Evolutionary conservation across 2,113 vertebrate species (phyloP), one percentile per base, ranked within the genome.

Genomic region (Urocolius indicus): DNA sequence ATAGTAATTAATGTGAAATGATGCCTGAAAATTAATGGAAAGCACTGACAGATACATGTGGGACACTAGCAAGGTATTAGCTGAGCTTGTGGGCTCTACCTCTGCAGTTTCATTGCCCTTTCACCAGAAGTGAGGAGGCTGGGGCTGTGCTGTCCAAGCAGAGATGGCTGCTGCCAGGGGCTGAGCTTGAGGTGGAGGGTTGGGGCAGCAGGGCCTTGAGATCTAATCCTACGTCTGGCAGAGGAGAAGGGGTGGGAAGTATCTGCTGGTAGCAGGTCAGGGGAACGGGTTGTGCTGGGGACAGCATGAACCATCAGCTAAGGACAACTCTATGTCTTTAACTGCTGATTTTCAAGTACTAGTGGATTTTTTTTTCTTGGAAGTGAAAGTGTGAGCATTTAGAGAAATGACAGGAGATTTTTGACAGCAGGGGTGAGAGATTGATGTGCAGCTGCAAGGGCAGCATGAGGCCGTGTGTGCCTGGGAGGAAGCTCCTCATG

Each of bases 21-120:
- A 36, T 73, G 62, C 27, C 69, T 87, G 36, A 65, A 58, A 75
- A 69, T 36, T 19, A 57, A 46, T 20, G 23, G 32, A 43, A 81
- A 78, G 27, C 29, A 13, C 6, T 12, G 23, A 27, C 9, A 78
- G 54, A 7, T 76, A 11, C 20, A 5, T 3, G 5, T 16, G 38
- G 66, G 23, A 29, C 43, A 29, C 8, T 21, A 51, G 24, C 13
- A 57, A 27, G 30, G 61, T 14, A 1, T 4, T 36, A 16, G 59
- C 0, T 0, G 26, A 13, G 2, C 27, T 5, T 29, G 11, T 24
- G 55, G 22, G 30, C 23, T 73, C 22, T 10, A 11, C 16, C n/a
- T 58, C 49, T 14, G 32, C 19, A 12, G 34, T 8, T 16, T 10
- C 34, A 26, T n/a, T 1, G 2, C 30, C 34, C 58, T 7, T 8